phyloP scores from a whole-genome alignment of 1,140 invertebrate genomes.

The Acromyrmex charruanus region DNA sequence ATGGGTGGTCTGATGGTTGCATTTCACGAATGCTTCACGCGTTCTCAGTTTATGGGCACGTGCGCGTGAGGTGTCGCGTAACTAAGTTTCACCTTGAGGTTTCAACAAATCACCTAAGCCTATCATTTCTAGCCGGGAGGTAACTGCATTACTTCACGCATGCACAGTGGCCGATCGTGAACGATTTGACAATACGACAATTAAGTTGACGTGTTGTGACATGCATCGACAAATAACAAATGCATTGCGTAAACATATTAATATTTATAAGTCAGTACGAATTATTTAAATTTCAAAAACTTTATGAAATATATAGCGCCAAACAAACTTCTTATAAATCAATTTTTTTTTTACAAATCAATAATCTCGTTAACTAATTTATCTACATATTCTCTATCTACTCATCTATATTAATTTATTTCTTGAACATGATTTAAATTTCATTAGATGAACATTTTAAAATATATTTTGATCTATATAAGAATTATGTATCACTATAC shows the following conservation, averaged over 20 bases:
- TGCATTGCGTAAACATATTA: constrained; percentile 38
- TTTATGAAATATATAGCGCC: neutral
- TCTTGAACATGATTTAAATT: neutral
- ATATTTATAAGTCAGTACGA: constrained; percentile 54
- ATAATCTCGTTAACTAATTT: neutral
- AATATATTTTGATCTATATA: neutral
- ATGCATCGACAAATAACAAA: constrained; percentile 67
- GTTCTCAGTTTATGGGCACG: constrained; percentile 82
- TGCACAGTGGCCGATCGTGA: constrained; percentile 70
- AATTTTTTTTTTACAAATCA: neutral
- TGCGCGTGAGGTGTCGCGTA: constrained; percentile 77
- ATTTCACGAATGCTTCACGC: constrained; percentile 80
- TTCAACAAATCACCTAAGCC: constrained; percentile 67
- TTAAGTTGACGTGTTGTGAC: constrained; percentile 73
- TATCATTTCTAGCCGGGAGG: constrained; percentile 33
- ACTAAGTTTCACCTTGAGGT: constrained; percentile 79
- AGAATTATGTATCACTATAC: neutral
- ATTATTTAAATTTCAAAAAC: constrained; percentile 6
- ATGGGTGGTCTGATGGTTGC: constrained; percentile 79
- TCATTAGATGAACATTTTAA: neutral
- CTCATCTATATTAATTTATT: neutral
- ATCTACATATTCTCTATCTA: neutral
- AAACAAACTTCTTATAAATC: too few relatives aligned
- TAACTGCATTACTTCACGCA: constrained; percentile 68
- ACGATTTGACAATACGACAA: constrained; percentile 72